phyloP scores from a whole-genome alignment of 2,888 invertebrate species.

The Drosophila kuntzei region DNA sequence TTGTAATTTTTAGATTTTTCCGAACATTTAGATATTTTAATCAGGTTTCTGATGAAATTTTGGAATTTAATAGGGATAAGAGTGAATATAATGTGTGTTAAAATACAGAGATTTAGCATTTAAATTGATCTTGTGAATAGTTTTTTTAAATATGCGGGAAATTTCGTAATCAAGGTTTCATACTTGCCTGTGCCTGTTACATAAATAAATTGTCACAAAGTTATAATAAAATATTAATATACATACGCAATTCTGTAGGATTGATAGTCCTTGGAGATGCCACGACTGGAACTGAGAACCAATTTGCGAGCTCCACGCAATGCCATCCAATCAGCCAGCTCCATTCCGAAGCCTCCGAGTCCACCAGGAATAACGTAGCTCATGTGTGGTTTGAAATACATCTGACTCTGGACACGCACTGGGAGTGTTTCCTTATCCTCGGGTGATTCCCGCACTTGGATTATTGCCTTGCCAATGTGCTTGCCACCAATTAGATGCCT shows the following conservation, averaged over 20 bases:
- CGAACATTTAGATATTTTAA: too few relatives aligned
- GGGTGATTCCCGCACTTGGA: slow-evolving; percentile 83
- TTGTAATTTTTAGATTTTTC: too few relatives aligned
- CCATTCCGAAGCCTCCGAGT: slow-evolving; percentile 96
- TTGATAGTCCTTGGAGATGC: slow-evolving; percentile 93
- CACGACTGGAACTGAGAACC: slow-evolving; percentile 92
- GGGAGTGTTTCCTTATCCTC: slow-evolving; percentile 72
- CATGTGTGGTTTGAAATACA: slow-evolving; percentile 80
- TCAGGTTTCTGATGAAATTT: too few relatives aligned
- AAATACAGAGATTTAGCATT: too few relatives aligned
- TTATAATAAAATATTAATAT: not conserved
- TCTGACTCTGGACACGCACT: slow-evolving; percentile 75
- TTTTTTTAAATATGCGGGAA: too few relatives aligned
- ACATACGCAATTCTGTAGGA: slow-evolving; percentile 89
- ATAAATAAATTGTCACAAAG: too few relatives aligned
- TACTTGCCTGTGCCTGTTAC: too few relatives aligned
- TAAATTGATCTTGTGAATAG: too few relatives aligned
- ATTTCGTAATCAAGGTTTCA: too few relatives aligned
- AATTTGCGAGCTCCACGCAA: slow-evolving; percentile 92
- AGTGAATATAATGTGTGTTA: too few relatives aligned
- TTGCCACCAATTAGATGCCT: slow-evolving; percentile 89
- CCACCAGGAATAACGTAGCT: slow-evolving; percentile 91
- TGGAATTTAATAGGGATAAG: too few relatives aligned
- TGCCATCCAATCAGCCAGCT: slow-evolving; percentile 94
- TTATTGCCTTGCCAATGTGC: slow-evolving; percentile 91